These are phyloP conservation scores for Chrysopa pallens DNA, from an alignment of 1,140 invertebrate species.

Conservation along the genomic window DNA sequence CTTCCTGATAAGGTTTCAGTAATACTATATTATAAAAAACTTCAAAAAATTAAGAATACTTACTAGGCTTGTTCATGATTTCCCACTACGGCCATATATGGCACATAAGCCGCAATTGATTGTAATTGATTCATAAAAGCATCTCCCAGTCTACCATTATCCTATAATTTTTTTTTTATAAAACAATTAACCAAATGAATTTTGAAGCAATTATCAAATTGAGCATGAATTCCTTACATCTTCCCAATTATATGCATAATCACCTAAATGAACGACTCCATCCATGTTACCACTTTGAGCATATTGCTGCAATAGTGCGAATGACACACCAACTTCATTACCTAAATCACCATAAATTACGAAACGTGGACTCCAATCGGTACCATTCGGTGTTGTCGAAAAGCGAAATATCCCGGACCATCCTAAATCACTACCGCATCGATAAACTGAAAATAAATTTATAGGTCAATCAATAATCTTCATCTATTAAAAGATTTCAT, in stretches of 20 bases:
- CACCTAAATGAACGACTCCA: conserved; percentile 80
- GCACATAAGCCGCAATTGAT: conserved; percentile 66
- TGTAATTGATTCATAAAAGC: conserved; percentile 83
- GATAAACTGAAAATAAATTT: conserved; percentile 45
- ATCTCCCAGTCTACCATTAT: conserved; percentile 64
- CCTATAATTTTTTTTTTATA: conserved; percentile 16
- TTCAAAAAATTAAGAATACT: too few relatives aligned
- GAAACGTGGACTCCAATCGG: conserved; percentile 58
- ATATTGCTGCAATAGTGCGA: conserved; percentile 64
- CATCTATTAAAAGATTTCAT: too few relatives aligned
- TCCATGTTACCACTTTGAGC: conserved; percentile 65
- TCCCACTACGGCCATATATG: conserved; percentile 83
- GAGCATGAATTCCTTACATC: conserved; percentile 31
- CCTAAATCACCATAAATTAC: conserved; percentile 87
- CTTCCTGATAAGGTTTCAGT: too few relatives aligned
- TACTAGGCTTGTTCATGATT: conserved; percentile 79
- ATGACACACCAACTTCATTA: conserved; percentile 69
- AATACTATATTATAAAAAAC: too few relatives aligned
- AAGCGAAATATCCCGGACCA: conserved; percentile 69
- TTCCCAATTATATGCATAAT: conserved; percentile 93
- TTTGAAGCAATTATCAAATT: too few relatives aligned
- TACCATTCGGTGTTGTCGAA: conserved; percentile 38
- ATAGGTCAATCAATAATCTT: conserved; percentile 2
- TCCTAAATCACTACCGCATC: conserved; percentile 57
- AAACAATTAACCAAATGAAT: neutral